These are phyloP conservation scores for Hippocampus zosterae DNA, from an alignment of 2,113 vertebrate genomes.

Conservation along the genomic window DNA sequence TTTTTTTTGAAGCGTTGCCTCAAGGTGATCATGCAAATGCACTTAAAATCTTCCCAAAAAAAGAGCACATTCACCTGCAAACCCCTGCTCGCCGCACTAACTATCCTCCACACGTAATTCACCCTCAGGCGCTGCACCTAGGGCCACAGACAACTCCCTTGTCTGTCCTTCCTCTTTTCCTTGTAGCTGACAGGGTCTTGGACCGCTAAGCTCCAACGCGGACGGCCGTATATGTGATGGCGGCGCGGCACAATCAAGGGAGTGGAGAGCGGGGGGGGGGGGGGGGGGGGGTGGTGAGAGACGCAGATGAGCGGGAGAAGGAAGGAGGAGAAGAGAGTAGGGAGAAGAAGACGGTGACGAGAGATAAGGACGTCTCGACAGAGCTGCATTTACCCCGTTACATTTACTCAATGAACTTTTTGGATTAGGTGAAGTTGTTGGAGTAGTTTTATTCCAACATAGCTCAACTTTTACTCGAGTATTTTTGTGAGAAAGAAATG, in stretches of 20 bases:
- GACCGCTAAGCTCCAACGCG: constrained; percentile 57
- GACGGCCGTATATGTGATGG: constrained; percentile 62
- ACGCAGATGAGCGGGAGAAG: constrained; percentile 48
- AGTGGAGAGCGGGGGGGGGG: constrained; percentile 58
- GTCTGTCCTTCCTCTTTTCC: constrained; percentile 51
- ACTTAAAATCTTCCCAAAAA: constrained; percentile 57
- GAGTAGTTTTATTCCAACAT: no score
- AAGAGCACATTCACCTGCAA: constrained; percentile 67
- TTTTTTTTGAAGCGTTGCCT: constrained; percentile 10
- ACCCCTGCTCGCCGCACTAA: constrained; percentile 55
- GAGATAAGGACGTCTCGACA: constrained; percentile 66
- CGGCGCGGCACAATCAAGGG: constrained; percentile 69
- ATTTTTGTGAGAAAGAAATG: no score
- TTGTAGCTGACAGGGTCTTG: constrained; percentile 66
- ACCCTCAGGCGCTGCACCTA: constrained; percentile 70
- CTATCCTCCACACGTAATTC: constrained; percentile 69
- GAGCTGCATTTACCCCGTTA: neutral
- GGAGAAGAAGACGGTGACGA: constrained; percentile 30
- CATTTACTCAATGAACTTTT: neutral
- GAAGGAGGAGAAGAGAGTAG: constrained; percentile 42
- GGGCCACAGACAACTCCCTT: constrained; percentile 68
- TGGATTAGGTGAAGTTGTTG: neutral
- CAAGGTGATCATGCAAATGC: constrained; percentile 56
- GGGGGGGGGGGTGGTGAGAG: constrained; percentile 56
- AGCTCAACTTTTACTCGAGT: no score